A percentile compares a stretch with the other conserved stretches of the same genome.
phyloP scores from a whole-genome alignment of 2,113 vertebrate genomes.

The Sebastes schlegelii region DNA sequence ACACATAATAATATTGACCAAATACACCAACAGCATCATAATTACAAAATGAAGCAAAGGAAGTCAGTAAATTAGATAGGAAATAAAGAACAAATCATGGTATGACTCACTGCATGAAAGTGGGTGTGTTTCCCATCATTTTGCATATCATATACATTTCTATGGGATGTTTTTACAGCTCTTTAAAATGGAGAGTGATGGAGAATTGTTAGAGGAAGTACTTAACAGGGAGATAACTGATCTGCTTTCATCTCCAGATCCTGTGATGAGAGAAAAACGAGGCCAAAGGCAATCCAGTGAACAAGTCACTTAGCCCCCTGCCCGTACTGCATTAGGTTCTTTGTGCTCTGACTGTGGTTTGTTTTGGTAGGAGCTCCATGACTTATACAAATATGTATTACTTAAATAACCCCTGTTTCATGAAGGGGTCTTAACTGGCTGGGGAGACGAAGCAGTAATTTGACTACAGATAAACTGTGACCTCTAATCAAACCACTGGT shows the following conservation, averaged over 20 bases:
- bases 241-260: neutral
- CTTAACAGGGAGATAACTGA: neutral
- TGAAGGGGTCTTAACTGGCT: neutral
- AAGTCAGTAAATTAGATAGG: neutral
- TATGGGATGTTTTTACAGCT: too few relatives aligned
- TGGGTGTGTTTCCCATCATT: neutral
- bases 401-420: neutral
- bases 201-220: neutral
- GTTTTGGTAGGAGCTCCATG: neutral
- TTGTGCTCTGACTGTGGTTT: neutral
- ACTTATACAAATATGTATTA: neutral
- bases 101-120: neutral
- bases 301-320: neutral
- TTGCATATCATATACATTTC: neutral
- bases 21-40: neutral
- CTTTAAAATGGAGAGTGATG: neutral
- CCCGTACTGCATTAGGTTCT: constrained; percentile 4
- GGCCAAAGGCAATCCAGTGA: neutral
- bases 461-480: neutral
- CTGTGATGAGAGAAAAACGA: constrained; percentile 16
- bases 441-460: neutral
- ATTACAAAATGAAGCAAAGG: neutral
- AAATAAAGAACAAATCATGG: neutral
- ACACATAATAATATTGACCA: neutral
- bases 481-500: neutral